Conservation (phyloP, 2,797 vertebrate species). For the Etheostoma perlongum region DNA sequence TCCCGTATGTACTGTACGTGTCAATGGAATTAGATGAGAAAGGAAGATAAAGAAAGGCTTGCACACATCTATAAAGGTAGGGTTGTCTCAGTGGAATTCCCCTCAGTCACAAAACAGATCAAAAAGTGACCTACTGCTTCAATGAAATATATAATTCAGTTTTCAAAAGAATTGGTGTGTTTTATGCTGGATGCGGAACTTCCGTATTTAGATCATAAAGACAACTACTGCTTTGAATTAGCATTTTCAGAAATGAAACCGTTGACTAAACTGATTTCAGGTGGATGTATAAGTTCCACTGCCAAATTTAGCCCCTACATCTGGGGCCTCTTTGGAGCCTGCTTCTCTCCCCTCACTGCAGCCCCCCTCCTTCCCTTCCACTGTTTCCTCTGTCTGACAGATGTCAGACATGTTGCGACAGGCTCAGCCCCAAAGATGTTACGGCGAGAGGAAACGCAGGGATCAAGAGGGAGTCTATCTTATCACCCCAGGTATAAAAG, state of each 20-base stretch:
- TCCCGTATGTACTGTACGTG: slow-evolving; percentile 11
- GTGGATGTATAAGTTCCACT: slow-evolving; percentile 7
- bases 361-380: neutral
- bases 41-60: slow-evolving; percentile 30
- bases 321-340: slow-evolving; percentile 35
- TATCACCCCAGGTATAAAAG: slow-evolving; percentile 69
- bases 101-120: slow-evolving; percentile 48
- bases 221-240: neutral
- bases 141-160: slow-evolving; percentile 1
- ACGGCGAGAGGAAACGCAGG: slow-evolving; percentile 54
- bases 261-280: neutral
- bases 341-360: neutral
- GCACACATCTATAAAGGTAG: slow-evolving; percentile 32
- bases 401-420: slow-evolving; percentile 71
- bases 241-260: slow-evolving; percentile 6
- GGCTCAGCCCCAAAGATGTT: slow-evolving; percentile 60
- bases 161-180: slow-evolving; percentile 12
- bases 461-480: slow-evolving; percentile 69
- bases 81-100: slow-evolving; percentile 68
- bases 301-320: slow-evolving; percentile 32
- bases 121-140: slow-evolving; percentile 46
- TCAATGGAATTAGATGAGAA: slow-evolving; percentile 34
- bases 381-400: slow-evolving; percentile 60
- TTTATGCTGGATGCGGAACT: neutral
- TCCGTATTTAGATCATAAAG: slow-evolving; percentile 33